phyloP scores from a whole-genome alignment of 1,140 invertebrate species.

The Drosophila orena region DNA sequence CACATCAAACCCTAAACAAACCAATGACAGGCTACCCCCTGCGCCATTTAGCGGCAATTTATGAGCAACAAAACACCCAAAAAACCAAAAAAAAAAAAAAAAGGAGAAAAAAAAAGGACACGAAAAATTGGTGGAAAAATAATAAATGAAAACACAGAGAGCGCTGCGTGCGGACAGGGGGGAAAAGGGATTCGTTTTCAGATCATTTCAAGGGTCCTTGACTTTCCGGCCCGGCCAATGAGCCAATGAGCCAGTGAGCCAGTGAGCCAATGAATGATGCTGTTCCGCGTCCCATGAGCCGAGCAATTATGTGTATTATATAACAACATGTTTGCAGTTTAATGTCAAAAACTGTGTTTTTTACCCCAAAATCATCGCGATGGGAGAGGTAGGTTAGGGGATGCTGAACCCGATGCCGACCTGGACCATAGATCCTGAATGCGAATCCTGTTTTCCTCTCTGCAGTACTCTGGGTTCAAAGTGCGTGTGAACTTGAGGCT shows the following conservation, averaged over 20 bases:
- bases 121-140: slow-evolving; percentile 68
- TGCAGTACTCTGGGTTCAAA: slow-evolving; percentile 78
- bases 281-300: slow-evolving; percentile 32
- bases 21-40: slow-evolving; percentile 65
- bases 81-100: slow-evolving; percentile 69
- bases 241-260: too few species aligned
- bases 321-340: slow-evolving; percentile 76
- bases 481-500: slow-evolving; percentile 73
- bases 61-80: slow-evolving; percentile 80
- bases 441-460: slow-evolving; percentile 30
- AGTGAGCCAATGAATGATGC: slow-evolving; percentile 72
- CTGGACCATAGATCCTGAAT: slow-evolving; percentile 14
- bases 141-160: slow-evolving; percentile 72
- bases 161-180: too few species aligned
- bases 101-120: slow-evolving; percentile 60
- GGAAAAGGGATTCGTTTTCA: slow-evolving; percentile 57
- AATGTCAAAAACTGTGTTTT: slow-evolving; percentile 78
- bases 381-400: slow-evolving; percentile 71
- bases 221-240: slow-evolving; percentile 62
- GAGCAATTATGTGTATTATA: slow-evolving; percentile 79
- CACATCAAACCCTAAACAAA: slow-evolving; percentile 83
- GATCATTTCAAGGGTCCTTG: slow-evolving; percentile 84
- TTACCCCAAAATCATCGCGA: slow-evolving; percentile 77
- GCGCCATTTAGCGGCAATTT: slow-evolving; percentile 78
- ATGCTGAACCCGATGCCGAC: slow-evolving; percentile 39